Evolutionary conservation across 2,797 vertebrate species (phyloP), one percentile per base, ranked within the genome.

Genomic region (Myripristis murdjan): DNA sequence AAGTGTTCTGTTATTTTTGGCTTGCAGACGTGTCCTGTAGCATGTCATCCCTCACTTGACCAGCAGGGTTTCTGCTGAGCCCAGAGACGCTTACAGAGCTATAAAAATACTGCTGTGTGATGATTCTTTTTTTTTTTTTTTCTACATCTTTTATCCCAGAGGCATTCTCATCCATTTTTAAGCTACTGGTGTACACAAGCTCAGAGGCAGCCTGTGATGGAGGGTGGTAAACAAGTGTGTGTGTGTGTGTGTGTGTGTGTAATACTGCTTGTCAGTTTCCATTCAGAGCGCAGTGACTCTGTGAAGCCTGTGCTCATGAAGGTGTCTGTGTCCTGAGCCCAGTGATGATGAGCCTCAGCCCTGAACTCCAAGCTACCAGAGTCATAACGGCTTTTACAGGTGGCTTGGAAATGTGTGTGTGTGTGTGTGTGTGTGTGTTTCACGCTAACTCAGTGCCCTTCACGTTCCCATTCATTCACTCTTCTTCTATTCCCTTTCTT

Each of bases 371-470:
- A 60, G 55, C 69, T 51, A 41, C 20, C 33, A 71, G 64, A 46
- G 81, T 62, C 73, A 66, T 82, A 74, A 84, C 83, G 71, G 62
- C 5, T 66, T 41, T 47, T 61, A 16, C 71, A 85, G 80, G 69
- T 61, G 52, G 64, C 16, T 41, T 53, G 0, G 57, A 54, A 75
- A 84, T 56, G 77, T 82, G 67, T 80, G 8, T 39, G 33, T 39
- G 5, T 22, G 33, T 39, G 4, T 22, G 20, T 71, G n/a, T 62
- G 43, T 46, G 57, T 48, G 56, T 64, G 20, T 51, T n/a, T n/a
- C n/a, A n/a, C n/a, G n/a, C n/a, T n/a, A n/a, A n/a, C n/a, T n/a
- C n/a, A n/a, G n/a, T n/a, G n/a, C n/a, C n/a, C n/a, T n/a, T n/a
- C n/a, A n/a, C n/a, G n/a, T n/a, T n/a, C n/a, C n/a, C n/a, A n/a